Evolutionary conservation across 2,113 vertebrate species (phyloP), one percentile per base, ranked within the genome.

Genomic region (Anguilla rostrata): DNA sequence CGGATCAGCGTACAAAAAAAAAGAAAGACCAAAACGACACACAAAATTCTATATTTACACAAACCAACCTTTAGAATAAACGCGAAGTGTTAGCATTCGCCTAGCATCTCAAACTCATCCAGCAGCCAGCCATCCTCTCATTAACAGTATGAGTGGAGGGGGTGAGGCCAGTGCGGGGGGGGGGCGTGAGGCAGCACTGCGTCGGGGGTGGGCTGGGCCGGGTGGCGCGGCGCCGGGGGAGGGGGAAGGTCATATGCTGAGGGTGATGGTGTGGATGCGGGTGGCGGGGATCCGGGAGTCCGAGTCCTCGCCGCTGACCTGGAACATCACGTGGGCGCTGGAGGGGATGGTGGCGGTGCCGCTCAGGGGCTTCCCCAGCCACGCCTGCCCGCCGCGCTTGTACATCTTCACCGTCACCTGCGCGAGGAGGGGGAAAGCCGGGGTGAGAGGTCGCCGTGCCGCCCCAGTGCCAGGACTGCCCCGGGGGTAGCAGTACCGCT

Each of bases 381-480:
- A 96, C 81, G 95, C 90, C 1, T 78, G 88, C 66, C 91, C 91
- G 0, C 95, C 95, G 11, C 95, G 94, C 88, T 92, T 94, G 88
- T 92, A 95, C 94, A 96, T 93, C 91, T 88, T 95, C 75, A 96
- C 94, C 0, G 92, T 94, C 53, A 96, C 94, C 95, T 96, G 89
- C 41, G 86, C 43, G 40, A 85, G 43, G 8, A 14, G 40, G n/a
- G 12, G 0, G 46, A 53, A 14, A 53, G 18, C 2, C 26, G 12
- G 78, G 39, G 78, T 80, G 71, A 75, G 71, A 75, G 71, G 12
- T n/a, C n/a, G 11, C n/a, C 7, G 5, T 5, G 11, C n/a, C 2
- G n/a, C n/a, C 71, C 71, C 71, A 75, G 71, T 2, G 11, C 9
- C 2, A 7, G n/a, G 12, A 26, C 63, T 5, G 26, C 9, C 26